A percentile compares a stretch with the other conserved stretches of the same genome.
Conservation (phyloP, 1,140 invertebrate species). For the Rhizoglyphus robini region DNA sequence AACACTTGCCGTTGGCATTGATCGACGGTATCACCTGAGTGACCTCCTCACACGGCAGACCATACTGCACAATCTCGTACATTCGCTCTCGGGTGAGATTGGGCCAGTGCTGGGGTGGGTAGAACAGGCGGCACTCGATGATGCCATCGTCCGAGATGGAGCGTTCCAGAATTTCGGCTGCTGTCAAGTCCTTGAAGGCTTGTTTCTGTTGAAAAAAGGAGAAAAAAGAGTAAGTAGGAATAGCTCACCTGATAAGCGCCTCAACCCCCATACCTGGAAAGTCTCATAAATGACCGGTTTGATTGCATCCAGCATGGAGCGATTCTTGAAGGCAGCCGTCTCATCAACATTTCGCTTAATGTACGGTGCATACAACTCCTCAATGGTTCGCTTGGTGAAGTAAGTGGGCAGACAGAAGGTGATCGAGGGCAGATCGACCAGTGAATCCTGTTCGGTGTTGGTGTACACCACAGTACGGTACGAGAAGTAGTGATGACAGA, state of each 20-base stretch:
- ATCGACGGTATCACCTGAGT: constrained; percentile 12
- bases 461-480: constrained; percentile 19
- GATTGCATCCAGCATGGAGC: constrained; percentile 1
- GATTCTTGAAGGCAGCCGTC: neutral
- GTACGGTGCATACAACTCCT: constrained; percentile 6
- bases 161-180: constrained; percentile 2
- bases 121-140: constrained; percentile 17
- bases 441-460: constrained; percentile 19
- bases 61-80: constrained; percentile 19
- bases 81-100: constrained; percentile 15
- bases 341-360: constrained; percentile 13
- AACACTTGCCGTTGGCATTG: constrained; percentile 19
- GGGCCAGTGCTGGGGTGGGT: constrained; percentile 17
- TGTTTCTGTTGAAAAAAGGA: constrained; percentile 16
- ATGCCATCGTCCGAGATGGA: constrained; percentile 5
- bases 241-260: neutral
- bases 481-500: constrained; percentile 17
- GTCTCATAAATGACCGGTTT: constrained; percentile 18
- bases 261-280: constrained; percentile 14
- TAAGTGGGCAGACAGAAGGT: constrained; percentile 20
- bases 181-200: constrained; percentile 15
- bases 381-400: constrained; percentile 13
- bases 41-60: constrained; percentile 17
- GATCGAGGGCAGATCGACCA: constrained; percentile 16
- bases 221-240: neutral